A percentile compares a stretch with the other conserved stretches of the same genome.
phyloP scores from a whole-genome alignment of 1,140 invertebrate genomes.

The Drosophila athabasca region DNA sequence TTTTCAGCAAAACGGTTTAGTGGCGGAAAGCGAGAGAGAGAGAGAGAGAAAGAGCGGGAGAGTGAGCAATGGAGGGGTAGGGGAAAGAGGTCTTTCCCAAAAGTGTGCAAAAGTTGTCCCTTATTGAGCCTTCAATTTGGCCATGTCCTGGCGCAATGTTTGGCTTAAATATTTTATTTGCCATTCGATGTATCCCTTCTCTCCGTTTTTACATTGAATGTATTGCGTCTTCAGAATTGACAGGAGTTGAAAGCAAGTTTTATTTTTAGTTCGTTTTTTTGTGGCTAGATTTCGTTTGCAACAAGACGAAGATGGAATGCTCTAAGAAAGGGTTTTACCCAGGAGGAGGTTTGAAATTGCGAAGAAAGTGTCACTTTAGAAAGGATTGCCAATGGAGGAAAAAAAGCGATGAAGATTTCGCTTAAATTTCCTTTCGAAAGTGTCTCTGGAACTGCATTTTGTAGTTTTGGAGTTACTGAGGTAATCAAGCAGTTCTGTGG shows the following conservation, averaged over 20 bases:
- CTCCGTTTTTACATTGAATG: slow-evolving; percentile 9
- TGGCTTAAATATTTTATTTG: slow-evolving; percentile 71
- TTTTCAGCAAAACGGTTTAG: slow-evolving; percentile 75
- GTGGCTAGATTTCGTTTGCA: background rate
- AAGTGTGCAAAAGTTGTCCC: slow-evolving; percentile 47
- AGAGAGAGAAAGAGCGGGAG: background rate
- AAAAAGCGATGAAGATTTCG: no score
- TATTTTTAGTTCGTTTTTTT: background rate
- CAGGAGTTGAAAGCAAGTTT: slow-evolving; percentile 34
- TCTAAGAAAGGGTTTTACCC: background rate
- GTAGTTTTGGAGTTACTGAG: no score
- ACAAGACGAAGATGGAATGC: slow-evolving; percentile 21
- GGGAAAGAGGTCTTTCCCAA: background rate
- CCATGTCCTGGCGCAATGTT: slow-evolving; percentile 62
- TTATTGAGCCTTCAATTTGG: slow-evolving; percentile 66
- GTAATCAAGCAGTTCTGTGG: no score
- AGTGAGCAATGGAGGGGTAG: background rate
- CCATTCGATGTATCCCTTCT: slow-evolving; percentile 38
- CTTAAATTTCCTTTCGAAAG: no score
- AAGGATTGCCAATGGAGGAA: no score
- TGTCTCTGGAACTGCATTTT: no score
- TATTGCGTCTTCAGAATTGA: slow-evolving; percentile 47
- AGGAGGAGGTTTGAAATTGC: no score
- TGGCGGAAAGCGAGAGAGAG: slow-evolving; percentile 26
- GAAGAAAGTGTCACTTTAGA: no score